Evolutionary conservation across 2,797 vertebrate species (phyloP), one percentile per base, ranked within the genome.

Genomic region (Micromesistius poutassou): DNA sequence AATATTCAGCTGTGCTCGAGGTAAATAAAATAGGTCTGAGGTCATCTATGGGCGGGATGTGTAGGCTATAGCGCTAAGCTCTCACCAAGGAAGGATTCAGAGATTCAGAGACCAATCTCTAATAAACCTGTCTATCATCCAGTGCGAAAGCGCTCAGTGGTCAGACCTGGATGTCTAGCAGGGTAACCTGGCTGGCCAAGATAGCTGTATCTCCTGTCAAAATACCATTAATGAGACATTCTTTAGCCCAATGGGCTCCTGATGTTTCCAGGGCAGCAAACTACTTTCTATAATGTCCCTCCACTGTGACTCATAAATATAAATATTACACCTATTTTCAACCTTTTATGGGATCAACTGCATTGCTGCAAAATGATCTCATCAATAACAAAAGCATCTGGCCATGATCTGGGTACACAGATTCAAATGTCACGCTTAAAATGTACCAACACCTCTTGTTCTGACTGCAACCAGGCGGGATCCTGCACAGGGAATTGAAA

Each of bases 121-220:
- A 84, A 90, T 77, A 80, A 81, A 86, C 76, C 76, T 72, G 85
- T 85, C 81, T 76, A 80, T 88, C 85, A 87, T 77, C 81, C 82
- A 80, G 14, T 31, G 79, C 85, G 83, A 88, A 87, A 88, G 82
- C 85, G 82, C 82, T 87, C 80, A 83, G 82, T 76, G 78, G 82
- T 82, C 83, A 88, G 87, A 90, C 86, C 88, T 86, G 84, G 89
- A 90, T 84, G 87, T 84, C 84, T 87, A 80, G 81, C 83, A 85
- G 74, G 76, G 81, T 85, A 88, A 75, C 79, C 79, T 88, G 86
- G 79, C 72, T 73, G 81, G 81, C 81, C 77, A 85, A 84, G 81
- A 90, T 87, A 88, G 83, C 79, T 25, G 50, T 84, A 78, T 86
- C 86, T 88, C 81, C 83, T 88, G 82, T 82, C 81, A 88, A 74